Percentiles rank a stretch among this genome's conserved stretches.
Evolutionary conservation across 2,888 invertebrate genomes (phyloP).

Genomic region (Cremastinae sp.): DNA sequence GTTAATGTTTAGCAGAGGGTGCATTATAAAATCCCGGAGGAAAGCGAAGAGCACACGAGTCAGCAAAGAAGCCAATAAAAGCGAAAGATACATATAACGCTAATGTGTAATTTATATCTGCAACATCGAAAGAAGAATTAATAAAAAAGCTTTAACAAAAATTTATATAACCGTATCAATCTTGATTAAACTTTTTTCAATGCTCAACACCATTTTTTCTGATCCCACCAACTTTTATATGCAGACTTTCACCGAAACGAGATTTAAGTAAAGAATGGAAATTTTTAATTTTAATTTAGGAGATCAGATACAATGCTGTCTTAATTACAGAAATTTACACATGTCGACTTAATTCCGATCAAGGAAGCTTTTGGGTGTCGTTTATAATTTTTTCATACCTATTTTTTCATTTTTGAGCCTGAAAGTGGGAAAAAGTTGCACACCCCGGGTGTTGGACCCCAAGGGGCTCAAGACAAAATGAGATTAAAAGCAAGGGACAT

Average conservation of each 20-base stretch:
- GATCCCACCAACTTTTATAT: too few species aligned
- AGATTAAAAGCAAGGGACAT: slow-evolving; percentile 35
- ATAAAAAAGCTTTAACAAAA: too few species aligned
- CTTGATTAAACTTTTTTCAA: too few species aligned
- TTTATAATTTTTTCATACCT: slow-evolving; percentile 8
- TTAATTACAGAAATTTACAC: neutral
- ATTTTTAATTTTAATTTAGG: too few species aligned
- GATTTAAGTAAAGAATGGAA: too few species aligned
- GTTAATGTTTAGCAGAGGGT: slow-evolving; percentile 58
- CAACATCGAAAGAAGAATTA: too few species aligned
- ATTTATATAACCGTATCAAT: too few species aligned
- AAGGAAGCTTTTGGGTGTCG: slow-evolving; percentile 16
- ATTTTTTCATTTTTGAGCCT: neutral
- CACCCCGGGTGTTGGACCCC: slow-evolving; percentile 14
- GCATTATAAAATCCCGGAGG: slow-evolving; percentile 63
- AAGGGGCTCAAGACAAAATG: slow-evolving; percentile 10
- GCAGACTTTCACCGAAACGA: too few species aligned
- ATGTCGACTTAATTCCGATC: too few species aligned
- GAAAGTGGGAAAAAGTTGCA: slow-evolving; percentile 13
- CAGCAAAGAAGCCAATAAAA: slow-evolving; percentile 35
- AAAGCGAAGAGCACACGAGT: slow-evolving; percentile 14
- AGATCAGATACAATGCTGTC: too few species aligned
- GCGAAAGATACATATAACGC: slow-evolving; percentile 33
- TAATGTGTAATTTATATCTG: neutral
- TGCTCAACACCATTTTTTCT: too few species aligned